A percentile compares a stretch with the other conserved stretches of the same genome.
phyloP scores from a whole-genome alignment of 2,797 vertebrate genomes.

The Benthosema pterotum region DNA sequence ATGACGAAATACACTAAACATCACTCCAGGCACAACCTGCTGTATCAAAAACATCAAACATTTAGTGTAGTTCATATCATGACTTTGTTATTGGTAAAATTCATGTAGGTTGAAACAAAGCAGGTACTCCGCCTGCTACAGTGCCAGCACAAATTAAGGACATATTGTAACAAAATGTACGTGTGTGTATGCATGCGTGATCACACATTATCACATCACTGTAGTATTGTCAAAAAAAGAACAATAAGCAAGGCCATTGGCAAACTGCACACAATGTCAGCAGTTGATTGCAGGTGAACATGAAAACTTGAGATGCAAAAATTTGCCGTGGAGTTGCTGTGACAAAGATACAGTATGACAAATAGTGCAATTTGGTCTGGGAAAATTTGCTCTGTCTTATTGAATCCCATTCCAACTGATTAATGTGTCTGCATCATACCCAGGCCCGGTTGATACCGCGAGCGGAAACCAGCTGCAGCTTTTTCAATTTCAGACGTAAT shows the following conservation, averaged over 20 bases:
- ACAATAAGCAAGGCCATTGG: constrained; percentile 16
- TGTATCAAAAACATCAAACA: too few species aligned
- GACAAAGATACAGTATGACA: constrained; percentile 61
- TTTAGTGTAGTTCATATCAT: too few species aligned
- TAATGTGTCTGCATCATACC: constrained; percentile 45
- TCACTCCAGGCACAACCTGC: too few species aligned
- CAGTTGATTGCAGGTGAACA: constrained; percentile 51
- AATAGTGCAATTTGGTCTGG: constrained; percentile 47
- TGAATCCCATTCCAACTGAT: constrained; percentile 60
- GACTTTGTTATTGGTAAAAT: too few species aligned
- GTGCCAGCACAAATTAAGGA: too few species aligned
- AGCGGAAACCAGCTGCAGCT: constrained; percentile 22
- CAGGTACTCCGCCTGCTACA: too few species aligned
- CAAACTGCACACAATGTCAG: constrained; percentile 16
- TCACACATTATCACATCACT: constrained; percentile 24
- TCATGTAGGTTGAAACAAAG: too few species aligned
- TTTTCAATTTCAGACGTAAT: constrained; percentile 64
- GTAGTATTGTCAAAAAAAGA: constrained; percentile 27
- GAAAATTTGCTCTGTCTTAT: constrained; percentile 48
- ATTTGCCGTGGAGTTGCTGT: constrained; percentile 30
- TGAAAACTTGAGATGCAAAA: constrained; percentile 39
- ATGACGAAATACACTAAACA: too few species aligned
- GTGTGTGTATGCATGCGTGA: constrained; percentile 25
- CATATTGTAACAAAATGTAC: too few species aligned
- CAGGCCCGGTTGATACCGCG: constrained; percentile 15